Evolutionary conservation across 2,113 vertebrate genomes (phyloP), one percentile per base, ranked within the genome.

Genomic region (Pithys albifrons): DNA sequence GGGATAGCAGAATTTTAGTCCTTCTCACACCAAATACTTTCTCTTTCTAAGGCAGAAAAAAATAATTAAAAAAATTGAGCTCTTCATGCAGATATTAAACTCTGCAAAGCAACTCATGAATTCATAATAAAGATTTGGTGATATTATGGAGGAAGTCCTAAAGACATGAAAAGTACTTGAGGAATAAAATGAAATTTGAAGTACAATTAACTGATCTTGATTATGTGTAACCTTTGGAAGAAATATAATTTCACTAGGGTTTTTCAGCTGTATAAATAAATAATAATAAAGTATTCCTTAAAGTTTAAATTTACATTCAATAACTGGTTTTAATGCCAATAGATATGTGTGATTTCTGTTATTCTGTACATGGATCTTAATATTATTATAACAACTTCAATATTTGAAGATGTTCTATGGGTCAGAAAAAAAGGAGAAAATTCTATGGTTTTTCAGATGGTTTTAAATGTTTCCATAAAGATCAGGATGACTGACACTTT

Each of bases 221-320:
- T 43, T 78, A 55, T 46, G 25, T 75, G 28, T 71, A 94, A 85
- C 88, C 71, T 77, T 82, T 90, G 62, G 25, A 24, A 93, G 66
- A 81, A 89, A 73, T 90, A 73, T 29, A 3, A 75, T 75, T 90
- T 79, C 54, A 29, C 19, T 61, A 31, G 31, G 4, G 3, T n/a
- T 85, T 90, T 93, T 59, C 33, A 79, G 12, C 39, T 72, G 45
- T 79, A 82, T 85, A 79, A 90, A 79, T 85, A 95, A 91, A 94
- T 87, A 93, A 74, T 85, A 88, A 70, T 45, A 52, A 6, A 28
- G 6, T 80, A 27, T 75, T 93, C 49, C 58, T 31, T 76, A 33
- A 75, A 79, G 35, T 85, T 88, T 72, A 95, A 79, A 74, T 82
- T 45, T 82, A 33, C 10, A 75, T 92, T 92, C 48, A 79, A 48